Conservation (phyloP, 2,113 vertebrate genomes). For the Dunckerocampus dactyliophorus region DNA sequence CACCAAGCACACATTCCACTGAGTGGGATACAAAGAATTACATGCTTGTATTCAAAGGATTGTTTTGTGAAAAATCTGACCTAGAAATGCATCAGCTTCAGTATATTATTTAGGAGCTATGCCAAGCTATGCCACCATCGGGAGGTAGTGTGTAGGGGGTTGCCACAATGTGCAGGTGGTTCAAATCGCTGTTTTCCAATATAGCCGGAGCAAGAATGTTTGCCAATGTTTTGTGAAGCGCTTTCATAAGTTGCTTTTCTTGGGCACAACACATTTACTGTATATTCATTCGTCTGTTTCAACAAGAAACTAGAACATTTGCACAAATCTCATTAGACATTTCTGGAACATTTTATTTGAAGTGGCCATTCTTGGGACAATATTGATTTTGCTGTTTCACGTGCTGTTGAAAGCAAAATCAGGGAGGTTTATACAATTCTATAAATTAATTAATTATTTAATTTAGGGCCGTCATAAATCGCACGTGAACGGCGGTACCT, state of each 20-base stretch:
- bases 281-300: too few relatives aligned
- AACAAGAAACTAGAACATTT: not conserved
- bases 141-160: constrained; percentile 1
- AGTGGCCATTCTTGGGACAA: not conserved
- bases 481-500: too few relatives aligned
- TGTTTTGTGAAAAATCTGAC: constrained; percentile 4
- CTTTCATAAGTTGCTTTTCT: constrained; percentile 7
- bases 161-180: constrained; percentile 1
- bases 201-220: constrained; percentile 13
- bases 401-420: too few relatives aligned
- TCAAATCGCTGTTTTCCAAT: constrained; percentile 24
- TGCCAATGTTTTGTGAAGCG: not conserved
- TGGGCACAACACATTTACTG: not conserved
- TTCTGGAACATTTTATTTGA: constrained; percentile 3
- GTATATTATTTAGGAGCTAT: constrained; percentile 23
- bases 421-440: too few relatives aligned
- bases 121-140: constrained; percentile 11
- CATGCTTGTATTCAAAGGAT: not conserved
- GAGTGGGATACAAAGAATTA: not conserved
- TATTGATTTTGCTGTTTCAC: not conserved
- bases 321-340: not conserved
- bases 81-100: constrained; percentile 39
- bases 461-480: too few relatives aligned
- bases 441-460: not conserved
- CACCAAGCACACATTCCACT: not conserved